Percentiles rank a stretch among this genome's conserved stretches.
Conservation (phyloP, 1,140 invertebrate genomes). For the Zaprionus taronus region DNA sequence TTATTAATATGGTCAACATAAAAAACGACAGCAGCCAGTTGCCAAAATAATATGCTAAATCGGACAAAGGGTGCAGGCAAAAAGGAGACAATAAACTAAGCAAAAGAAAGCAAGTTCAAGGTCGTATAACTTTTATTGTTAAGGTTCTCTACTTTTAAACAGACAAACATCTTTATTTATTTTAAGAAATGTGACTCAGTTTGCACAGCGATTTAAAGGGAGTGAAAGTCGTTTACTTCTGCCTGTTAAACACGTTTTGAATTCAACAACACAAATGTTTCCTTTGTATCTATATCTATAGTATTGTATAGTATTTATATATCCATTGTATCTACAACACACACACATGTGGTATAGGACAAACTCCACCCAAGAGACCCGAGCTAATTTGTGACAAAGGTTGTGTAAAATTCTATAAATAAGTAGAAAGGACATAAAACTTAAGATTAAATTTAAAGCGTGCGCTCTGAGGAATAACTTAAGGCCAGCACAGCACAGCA, state of each 20-base stretch:
- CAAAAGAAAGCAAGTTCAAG: constrained; percentile 6
- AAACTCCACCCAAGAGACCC: background rate
- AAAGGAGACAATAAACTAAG: background rate
- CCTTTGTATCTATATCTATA: background rate
- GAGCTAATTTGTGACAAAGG: background rate
- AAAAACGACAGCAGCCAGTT: background rate
- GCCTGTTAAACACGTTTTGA: background rate
- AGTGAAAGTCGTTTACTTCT: background rate
- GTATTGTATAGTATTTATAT: background rate
- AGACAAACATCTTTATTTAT: background rate
- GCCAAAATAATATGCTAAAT: background rate
- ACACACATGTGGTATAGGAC: background rate
- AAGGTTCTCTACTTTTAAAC: background rate
- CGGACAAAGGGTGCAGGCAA: too few species aligned
- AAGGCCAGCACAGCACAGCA: background rate
- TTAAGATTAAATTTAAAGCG: constrained; percentile 1
- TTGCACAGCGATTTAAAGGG: background rate
- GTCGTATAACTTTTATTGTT: background rate
- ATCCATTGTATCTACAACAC: background rate
- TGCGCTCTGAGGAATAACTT: constrained; percentile 2
- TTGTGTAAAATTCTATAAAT: constrained; percentile 12
- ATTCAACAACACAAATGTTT: background rate
- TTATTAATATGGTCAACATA: constrained; percentile 12
- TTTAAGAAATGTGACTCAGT: background rate
- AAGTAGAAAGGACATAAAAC: background rate